phyloP scores from a whole-genome alignment of 37 sponge, comb jelly and placozoan genomes.

The Amphimedon queenslandica region DNA sequence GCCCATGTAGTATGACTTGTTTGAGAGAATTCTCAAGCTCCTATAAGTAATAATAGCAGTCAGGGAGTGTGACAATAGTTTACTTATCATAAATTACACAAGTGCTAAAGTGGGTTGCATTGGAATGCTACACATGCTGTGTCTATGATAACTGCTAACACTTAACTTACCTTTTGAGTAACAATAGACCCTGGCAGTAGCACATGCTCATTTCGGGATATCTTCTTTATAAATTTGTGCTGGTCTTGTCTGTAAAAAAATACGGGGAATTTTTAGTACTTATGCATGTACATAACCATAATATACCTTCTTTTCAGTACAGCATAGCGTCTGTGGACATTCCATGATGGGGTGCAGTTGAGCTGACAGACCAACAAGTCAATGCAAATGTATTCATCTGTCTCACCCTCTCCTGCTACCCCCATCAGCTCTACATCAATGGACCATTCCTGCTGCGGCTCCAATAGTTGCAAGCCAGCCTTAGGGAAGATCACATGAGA shows the following conservation, averaged over 20 bases:
- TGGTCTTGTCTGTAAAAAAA: background rate
- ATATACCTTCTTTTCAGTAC: conserved; percentile 19
- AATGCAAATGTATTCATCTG: conserved; percentile 23
- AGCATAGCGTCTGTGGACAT: conserved; percentile 49
- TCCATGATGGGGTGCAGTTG: conserved; percentile 37
- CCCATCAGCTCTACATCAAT: background rate
- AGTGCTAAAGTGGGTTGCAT: background rate
- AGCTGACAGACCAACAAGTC: conserved; percentile 45
- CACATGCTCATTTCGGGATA: background rate
- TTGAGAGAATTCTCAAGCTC: conserved; percentile 16
- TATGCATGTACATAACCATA: background rate
- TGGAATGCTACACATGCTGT: background rate
- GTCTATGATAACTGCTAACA: background rate
- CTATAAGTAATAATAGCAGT: background rate
- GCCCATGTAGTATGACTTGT: conserved; percentile 47
- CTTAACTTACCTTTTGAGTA: background rate
- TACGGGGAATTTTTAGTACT: conserved; percentile 5
- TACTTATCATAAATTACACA: background rate
- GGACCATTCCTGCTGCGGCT: conserved; percentile 19
- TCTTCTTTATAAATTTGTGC: background rate
- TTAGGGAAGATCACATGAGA: conserved; percentile 43
- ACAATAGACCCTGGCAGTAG: no score
- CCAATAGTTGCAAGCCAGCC: conserved; percentile 33
- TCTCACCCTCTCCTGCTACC: conserved; percentile 24
- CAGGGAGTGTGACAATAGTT: background rate